Conservation (phyloP, 2,888 invertebrate genomes). For the Sthenelais limicola region DNA sequence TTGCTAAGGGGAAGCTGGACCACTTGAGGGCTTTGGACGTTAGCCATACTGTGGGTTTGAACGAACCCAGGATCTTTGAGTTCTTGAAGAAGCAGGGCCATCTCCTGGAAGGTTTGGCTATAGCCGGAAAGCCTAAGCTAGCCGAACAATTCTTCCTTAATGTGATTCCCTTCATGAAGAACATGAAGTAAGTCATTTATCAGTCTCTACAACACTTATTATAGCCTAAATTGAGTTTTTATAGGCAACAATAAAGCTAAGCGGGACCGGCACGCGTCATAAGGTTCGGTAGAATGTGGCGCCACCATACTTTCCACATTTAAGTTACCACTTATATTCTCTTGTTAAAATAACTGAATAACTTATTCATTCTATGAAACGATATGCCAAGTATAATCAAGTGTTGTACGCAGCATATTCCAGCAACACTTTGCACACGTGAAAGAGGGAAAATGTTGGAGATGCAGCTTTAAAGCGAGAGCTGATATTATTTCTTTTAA, state of each 20-base stretch:
- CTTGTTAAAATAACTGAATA: too few species aligned
- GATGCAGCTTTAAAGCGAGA: not conserved
- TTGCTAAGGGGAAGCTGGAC: slow-evolving; percentile 84
- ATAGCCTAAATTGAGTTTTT: too few species aligned
- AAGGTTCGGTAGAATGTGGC: too few species aligned
- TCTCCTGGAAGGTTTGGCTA: slow-evolving; percentile 88
- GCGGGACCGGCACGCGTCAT: too few species aligned
- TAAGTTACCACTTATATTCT: too few species aligned
- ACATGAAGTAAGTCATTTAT: slow-evolving; percentile 94
- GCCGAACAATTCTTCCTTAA: slow-evolving; percentile 99
- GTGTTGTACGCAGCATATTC: too few species aligned
- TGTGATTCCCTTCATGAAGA: slow-evolving; percentile 90
- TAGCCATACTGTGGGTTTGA: slow-evolving; percentile 94
- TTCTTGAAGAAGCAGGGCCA: slow-evolving; percentile 92
- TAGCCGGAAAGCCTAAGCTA: slow-evolving; percentile 97
- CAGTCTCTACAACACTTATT: too few species aligned
- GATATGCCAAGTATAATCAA: too few species aligned
- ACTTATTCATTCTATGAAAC: not conserved
- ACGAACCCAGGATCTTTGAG: slow-evolving; percentile 92
- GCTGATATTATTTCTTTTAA: slow-evolving; percentile 2
- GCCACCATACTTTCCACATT: too few species aligned
- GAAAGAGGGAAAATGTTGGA: not conserved
- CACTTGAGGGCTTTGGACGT: slow-evolving; percentile 90
- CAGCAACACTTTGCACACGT: not conserved
- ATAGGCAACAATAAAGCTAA: too few species aligned